Percentiles rank a stretch among this genome's conserved stretches.
Evolutionary conservation across 2,113 vertebrate genomes (phyloP).

Genomic region (Oncorhynchus keta): DNA sequence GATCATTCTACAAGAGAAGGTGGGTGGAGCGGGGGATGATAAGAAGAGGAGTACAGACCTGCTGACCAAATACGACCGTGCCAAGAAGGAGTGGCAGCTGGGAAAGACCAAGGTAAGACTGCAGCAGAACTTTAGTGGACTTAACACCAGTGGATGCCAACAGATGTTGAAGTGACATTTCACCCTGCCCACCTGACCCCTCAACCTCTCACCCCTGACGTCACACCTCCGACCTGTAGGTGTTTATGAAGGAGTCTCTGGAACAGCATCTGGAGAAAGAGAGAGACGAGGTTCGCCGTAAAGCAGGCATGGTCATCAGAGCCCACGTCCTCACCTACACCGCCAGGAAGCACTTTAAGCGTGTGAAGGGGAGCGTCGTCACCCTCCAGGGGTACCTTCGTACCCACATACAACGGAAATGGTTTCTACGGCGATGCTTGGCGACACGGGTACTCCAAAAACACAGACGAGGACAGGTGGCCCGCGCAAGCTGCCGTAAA

Average conservation of each 20-base stretch:
- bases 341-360: conserved; percentile 85
- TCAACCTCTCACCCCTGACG: background rate
- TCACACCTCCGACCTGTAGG: conserved; percentile 65
- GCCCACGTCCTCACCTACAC: conserved; percentile 88
- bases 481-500: conserved; percentile 71
- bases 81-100: conserved; percentile 85
- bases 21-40: conserved; percentile 59
- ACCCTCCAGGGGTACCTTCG: conserved; percentile 86
- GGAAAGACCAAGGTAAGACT: conserved; percentile 86
- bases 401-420: conserved; percentile 71
- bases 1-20: conserved; percentile 78
- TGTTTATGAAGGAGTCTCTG: conserved; percentile 89
- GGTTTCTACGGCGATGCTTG: conserved; percentile 70
- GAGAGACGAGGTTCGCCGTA: conserved; percentile 81
- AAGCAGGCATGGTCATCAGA: conserved; percentile 84
- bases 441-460: conserved; percentile 81
- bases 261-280: conserved; percentile 90
- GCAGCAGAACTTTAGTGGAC: background rate
- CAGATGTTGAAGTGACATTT: too few relatives aligned
- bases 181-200: background rate
- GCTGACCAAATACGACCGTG: conserved; percentile 76
- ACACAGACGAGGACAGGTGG: conserved; percentile 81
- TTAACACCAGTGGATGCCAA: too few relatives aligned
- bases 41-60: conserved; percentile 77
- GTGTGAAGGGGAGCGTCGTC: conserved; percentile 74